These are phyloP conservation scores for Anas acuta DNA, from an alignment of 2,797 vertebrate species.

Conservation along the genomic window DNA sequence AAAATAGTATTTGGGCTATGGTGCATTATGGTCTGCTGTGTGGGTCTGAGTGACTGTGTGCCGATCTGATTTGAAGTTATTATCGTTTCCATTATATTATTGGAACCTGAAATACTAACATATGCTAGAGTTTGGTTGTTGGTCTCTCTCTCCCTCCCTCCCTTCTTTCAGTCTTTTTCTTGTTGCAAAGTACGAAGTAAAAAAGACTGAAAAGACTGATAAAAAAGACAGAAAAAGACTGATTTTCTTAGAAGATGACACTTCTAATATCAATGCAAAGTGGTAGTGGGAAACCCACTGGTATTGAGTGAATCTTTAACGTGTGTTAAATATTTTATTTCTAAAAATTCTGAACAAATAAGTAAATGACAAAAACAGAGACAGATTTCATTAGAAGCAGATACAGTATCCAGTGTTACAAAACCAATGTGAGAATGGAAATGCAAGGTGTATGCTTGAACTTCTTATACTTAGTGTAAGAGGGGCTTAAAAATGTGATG, in stretches of 20 bases:
- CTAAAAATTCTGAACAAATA: neutral
- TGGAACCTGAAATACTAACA: neutral
- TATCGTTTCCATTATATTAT: neutral
- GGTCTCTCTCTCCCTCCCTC: no score
- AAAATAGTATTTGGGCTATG: neutral
- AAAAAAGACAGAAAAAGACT: neutral
- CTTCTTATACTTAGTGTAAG: neutral
- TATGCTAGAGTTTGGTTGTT: neutral
- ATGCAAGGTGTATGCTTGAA: neutral
- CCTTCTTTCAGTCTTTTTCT: no score
- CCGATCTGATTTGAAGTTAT: neutral
- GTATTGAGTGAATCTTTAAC: neutral
- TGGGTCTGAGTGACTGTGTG: neutral
- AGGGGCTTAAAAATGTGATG: neutral
- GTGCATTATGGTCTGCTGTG: rapidly evolving
- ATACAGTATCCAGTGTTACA: neutral
- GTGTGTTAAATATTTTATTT: neutral
- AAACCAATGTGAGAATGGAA: neutral
- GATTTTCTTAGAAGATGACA: neutral
- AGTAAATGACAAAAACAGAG: neutral
- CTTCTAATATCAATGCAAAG: neutral
- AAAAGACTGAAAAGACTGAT: neutral
- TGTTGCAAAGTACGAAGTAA: neutral
- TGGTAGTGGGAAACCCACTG: neutral
- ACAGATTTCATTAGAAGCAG: neutral